Percentiles rank a stretch among this genome's conserved stretches.
phyloP scores from a whole-genome alignment of 2,797 vertebrate genomes.

The Poecile montanus region DNA sequence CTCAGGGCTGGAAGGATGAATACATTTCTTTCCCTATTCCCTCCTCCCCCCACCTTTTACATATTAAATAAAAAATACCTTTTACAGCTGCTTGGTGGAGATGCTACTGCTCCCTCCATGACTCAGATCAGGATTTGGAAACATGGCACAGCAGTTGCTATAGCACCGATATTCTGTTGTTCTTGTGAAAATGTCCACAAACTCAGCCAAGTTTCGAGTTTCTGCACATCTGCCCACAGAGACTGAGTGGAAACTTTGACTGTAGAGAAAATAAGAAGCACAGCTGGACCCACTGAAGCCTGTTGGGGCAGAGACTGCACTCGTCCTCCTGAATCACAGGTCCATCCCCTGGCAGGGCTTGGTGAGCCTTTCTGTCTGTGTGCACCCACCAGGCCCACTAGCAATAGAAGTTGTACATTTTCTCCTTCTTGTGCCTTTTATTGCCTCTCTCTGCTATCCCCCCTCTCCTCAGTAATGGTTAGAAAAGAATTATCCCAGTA shows the following conservation, averaged over 20 bases:
- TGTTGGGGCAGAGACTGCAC: neutral
- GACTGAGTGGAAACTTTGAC: neutral
- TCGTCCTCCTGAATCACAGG: fast-evolving
- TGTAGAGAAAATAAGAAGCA: neutral
- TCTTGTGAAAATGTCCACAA: neutral
- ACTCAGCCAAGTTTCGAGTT: neutral
- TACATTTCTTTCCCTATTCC: neutral
- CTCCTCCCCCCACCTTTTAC: neutral
- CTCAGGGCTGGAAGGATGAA: neutral
- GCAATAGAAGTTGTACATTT: neutral
- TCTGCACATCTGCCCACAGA: neutral
- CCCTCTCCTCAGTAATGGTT: neutral
- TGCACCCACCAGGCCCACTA: neutral
- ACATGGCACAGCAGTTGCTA: neutral
- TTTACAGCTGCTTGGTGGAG: slow-evolving; percentile 29
- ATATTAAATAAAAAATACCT: neutral
- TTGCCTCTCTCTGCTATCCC: neutral
- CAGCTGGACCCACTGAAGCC: neutral
- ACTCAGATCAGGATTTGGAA: slow-evolving; percentile 23
- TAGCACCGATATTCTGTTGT: neutral
- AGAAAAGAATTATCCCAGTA: neutral
- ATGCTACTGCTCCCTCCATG: neutral
- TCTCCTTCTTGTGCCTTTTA: neutral
- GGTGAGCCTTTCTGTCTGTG: neutral
- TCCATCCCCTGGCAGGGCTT: neutral